Conservation (phyloP, 1,140 invertebrate species). For the Manduca sexta region DNA sequence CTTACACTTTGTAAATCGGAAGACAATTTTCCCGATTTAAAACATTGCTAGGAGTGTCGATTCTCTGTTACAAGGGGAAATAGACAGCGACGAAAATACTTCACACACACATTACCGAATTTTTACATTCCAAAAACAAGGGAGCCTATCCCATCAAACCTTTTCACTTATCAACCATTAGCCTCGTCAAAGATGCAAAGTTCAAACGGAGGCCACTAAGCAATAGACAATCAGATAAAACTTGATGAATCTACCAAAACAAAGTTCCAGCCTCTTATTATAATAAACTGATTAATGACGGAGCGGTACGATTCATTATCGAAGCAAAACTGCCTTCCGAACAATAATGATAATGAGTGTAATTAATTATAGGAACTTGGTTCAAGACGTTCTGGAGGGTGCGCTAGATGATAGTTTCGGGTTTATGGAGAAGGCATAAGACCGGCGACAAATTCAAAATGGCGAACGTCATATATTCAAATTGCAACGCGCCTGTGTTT, state of each 20-base stretch:
- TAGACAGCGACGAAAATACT: too few species aligned
- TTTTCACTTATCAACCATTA: too few species aligned
- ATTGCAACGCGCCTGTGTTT: too few species aligned
- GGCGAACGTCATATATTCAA: too few species aligned
- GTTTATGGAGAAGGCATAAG: conserved; percentile 22
- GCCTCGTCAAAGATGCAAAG: background rate
- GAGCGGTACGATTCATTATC: conserved; percentile 71
- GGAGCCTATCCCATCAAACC: too few species aligned
- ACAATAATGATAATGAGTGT: conserved; percentile 73
- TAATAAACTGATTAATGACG: conserved; percentile 73
- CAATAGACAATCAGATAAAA: conserved; percentile 64
- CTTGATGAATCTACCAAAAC: conserved; percentile 64
- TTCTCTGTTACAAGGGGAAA: too few species aligned
- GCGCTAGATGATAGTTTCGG: conserved; percentile 10
- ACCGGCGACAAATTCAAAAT: too few species aligned
- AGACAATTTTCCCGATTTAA: too few species aligned
- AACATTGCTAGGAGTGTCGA: too few species aligned
- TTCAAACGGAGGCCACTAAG: conserved; percentile 21
- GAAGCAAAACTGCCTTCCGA: conserved; percentile 71
- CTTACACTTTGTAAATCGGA: too few species aligned
- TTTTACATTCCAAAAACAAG: too few species aligned
- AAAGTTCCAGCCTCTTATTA: conserved; percentile 67
- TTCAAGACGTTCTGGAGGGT: conserved; percentile 61
- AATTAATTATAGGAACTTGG: conserved; percentile 73
- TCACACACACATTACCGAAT: too few species aligned